Conservation (phyloP, 2,113 vertebrate genomes). For the Microcebus griseorufus region DNA sequence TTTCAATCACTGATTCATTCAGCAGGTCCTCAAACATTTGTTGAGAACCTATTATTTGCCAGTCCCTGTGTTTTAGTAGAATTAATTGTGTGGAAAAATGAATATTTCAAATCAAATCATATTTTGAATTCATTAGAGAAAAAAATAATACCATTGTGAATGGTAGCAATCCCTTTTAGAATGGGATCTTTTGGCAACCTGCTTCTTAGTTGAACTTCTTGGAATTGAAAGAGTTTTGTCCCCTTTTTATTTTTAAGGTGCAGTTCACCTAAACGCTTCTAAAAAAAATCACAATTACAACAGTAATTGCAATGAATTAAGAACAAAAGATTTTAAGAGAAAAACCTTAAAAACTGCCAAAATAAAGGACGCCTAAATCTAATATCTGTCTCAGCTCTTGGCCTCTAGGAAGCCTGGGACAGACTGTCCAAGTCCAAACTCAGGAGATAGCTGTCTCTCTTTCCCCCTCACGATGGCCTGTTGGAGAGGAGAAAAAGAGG, state of each 20-base stretch:
- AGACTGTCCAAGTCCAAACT: background rate
- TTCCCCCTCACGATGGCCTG: background rate
- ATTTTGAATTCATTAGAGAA: constrained; percentile 64
- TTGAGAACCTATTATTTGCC: constrained; percentile 67
- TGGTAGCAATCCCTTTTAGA: background rate
- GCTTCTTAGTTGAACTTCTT: background rate
- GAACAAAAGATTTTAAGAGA: constrained; percentile 30
- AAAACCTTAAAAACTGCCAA: background rate
- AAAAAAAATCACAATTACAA: background rate
- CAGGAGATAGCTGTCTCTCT: background rate
- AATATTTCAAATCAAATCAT: constrained; percentile 72
- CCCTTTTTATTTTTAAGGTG: constrained; percentile 30
- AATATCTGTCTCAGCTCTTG: background rate
- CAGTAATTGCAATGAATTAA: background rate
- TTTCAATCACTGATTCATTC: constrained; percentile 55
- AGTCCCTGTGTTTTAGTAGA: constrained; percentile 58
- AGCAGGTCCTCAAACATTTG: constrained; percentile 53
- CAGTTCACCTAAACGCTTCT: background rate
- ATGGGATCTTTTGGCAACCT: background rate
- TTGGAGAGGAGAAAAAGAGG: background rate
- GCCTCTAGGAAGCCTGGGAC: background rate
- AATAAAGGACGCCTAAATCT: background rate
- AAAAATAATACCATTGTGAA: constrained; percentile 54
- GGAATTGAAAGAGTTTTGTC: constrained; percentile 51
- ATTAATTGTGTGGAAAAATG: constrained; percentile 74